These are phyloP conservation scores for Ophiodon elongatus DNA, from an alignment of 2,113 vertebrate species.

Conservation along the genomic window DNA sequence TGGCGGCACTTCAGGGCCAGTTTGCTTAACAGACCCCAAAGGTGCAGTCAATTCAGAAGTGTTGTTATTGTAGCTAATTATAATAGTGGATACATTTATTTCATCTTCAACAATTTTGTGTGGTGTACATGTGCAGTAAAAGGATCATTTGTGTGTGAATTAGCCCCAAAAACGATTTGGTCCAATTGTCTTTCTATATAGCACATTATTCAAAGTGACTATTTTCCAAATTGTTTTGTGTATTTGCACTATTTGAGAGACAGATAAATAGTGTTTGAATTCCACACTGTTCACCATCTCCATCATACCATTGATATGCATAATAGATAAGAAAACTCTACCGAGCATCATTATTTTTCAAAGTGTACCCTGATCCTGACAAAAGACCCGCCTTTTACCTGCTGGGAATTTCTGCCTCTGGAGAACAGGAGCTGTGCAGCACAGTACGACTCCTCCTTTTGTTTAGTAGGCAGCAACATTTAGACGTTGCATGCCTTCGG, in stretches of 20 bases:
- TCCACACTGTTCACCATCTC: conserved; percentile 6
- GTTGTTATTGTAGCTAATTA: conserved; percentile 66
- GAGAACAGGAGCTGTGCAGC: conserved; percentile 56
- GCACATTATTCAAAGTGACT: background rate
- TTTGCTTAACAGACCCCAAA: conserved; percentile 70
- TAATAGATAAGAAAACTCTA: conserved; percentile 37
- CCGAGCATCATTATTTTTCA: conserved; percentile 63
- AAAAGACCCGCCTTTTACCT: conserved; percentile 64
- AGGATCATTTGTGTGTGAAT: background rate
- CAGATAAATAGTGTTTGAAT: conserved; percentile 3
- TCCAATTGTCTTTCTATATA: background rate
- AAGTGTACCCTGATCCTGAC: conserved; percentile 54
- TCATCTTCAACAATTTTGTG: background rate
- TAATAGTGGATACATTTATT: conserved; percentile 33
- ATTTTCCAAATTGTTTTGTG: background rate
- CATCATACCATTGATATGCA: conserved; percentile 41
- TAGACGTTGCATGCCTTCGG: conserved; percentile 51
- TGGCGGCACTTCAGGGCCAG: conserved; percentile 66
- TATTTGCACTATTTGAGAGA: background rate
- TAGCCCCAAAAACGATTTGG: background rate
- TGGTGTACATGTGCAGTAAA: background rate
- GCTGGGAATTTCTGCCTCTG: conserved; percentile 64
- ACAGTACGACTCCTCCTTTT: conserved; percentile 50
- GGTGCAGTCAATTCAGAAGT: conserved; percentile 53
- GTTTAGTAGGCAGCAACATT: conserved; percentile 51